Conservation (phyloP, 2,888 invertebrate species). For the Seladonia tumulorum region DNA sequence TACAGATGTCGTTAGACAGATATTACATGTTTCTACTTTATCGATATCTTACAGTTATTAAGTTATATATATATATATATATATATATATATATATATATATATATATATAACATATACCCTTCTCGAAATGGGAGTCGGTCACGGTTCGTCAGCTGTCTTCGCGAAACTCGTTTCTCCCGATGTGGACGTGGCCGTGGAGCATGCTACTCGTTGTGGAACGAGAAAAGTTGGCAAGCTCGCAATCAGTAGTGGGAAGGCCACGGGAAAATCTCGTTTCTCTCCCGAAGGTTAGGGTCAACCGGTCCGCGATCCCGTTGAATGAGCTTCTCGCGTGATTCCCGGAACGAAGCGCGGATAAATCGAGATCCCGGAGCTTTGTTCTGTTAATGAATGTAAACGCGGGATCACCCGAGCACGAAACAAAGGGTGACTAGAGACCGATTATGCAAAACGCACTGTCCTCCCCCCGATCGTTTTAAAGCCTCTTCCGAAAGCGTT, state of each 20-base stretch:
- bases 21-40: too few species aligned
- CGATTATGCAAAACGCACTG: neutral
- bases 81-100: too few species aligned
- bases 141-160: conserved; percentile 14
- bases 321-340: conserved; percentile 24
- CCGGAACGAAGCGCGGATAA: conserved; percentile 16
- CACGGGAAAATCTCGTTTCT: conserved; percentile 16
- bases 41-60: too few species aligned
- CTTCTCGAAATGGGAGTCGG: too few species aligned
- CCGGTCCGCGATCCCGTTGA: neutral
- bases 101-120: too few species aligned
- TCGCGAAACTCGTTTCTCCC: conserved; percentile 10
- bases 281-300: conserved; percentile 11
- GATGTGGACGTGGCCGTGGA: conserved; percentile 4
- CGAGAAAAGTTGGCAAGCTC: conserved; percentile 29
- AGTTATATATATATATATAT: too few species aligned
- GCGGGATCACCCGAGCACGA: neutral
- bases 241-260: too few species aligned
- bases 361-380: conserved; percentile 1
- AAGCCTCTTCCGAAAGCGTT: neutral
- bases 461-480: neutral
- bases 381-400: conserved; percentile 19
- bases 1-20: too few species aligned
- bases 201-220: neutral
- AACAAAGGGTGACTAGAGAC: neutral